Conservation (phyloP, 2,797 vertebrate genomes). For the Acanthopagrus latus region DNA sequence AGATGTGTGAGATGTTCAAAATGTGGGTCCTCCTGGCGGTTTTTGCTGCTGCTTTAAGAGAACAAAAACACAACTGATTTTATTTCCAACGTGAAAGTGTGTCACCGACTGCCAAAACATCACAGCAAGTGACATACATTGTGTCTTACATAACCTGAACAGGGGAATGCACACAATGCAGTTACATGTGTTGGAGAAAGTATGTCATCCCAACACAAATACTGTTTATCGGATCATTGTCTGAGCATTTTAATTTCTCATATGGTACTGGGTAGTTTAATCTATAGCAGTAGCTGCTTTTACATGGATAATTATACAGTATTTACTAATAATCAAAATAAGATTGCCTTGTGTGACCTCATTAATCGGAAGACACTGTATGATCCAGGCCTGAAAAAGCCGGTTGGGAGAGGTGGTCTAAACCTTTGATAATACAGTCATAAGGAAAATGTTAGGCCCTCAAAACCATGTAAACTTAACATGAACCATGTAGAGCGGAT, state of each 20-base stretch:
- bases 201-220: background rate
- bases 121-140: constrained; percentile 6
- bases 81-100: background rate
- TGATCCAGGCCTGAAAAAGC: too few relatives aligned
- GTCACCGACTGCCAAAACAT: background rate
- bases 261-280: background rate
- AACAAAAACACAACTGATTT: background rate
- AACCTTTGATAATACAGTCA: too few relatives aligned
- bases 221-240: background rate
- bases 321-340: too few relatives aligned
- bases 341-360: too few relatives aligned
- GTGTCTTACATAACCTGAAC: constrained; percentile 5
- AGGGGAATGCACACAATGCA: background rate
- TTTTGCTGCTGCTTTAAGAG: background rate
- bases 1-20: background rate
- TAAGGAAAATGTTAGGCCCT: too few relatives aligned
- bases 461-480: too few relatives aligned
- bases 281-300: too few relatives aligned
- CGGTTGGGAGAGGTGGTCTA: too few relatives aligned
- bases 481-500: too few relatives aligned
- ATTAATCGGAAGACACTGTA: too few relatives aligned
- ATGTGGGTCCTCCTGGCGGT: background rate
- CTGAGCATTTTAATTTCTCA: background rate
- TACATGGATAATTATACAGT: too few relatives aligned
- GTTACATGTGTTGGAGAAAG: background rate